phyloP scores from a whole-genome alignment of 2,888 invertebrate species.

The Lepidocyrtoides sp. region DNA sequence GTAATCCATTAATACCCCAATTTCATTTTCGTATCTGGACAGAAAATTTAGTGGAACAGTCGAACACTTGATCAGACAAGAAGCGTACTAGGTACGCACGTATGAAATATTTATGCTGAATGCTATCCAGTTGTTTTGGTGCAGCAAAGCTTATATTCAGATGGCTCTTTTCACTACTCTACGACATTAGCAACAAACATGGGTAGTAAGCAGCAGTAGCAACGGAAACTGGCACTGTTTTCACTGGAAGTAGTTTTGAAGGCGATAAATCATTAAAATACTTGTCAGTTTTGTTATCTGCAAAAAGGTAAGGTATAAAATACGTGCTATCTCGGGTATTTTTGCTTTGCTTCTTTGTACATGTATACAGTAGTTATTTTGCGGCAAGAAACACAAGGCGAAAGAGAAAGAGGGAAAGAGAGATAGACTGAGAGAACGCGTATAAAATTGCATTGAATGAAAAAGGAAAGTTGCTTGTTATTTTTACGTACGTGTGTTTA shows the following conservation, averaged over 20 bases:
- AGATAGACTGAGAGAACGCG: not conserved
- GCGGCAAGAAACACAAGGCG: not conserved
- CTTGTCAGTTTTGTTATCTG: slow-evolving; percentile 72
- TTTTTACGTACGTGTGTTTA: not conserved
- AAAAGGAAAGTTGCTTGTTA: not conserved
- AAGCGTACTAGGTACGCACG: not conserved
- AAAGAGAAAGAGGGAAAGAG: no score
- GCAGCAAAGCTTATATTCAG: not conserved
- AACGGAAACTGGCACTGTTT: slow-evolving; percentile 65
- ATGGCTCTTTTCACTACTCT: not conserved
- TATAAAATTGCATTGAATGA: not conserved
- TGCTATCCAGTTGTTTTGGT: not conserved
- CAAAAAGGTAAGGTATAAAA: not conserved
- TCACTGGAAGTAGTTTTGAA: slow-evolving; percentile 66
- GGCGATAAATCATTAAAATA: slow-evolving; percentile 73
- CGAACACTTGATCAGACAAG: slow-evolving; percentile 52
- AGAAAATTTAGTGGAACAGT: slow-evolving; percentile 12
- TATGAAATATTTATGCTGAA: not conserved
- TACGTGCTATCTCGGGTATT: not conserved
- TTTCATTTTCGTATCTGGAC: slow-evolving; percentile 51
- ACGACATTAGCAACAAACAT: not conserved
- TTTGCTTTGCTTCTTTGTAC: not conserved
- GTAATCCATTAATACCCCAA: slow-evolving; percentile 76
- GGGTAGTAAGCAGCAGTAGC: not conserved
- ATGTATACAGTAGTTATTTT: no score